Percentiles rank a stretch among this genome's conserved stretches.
phyloP scores from a whole-genome alignment of 1,140 invertebrate genomes.

The Camponotus vicinus region DNA sequence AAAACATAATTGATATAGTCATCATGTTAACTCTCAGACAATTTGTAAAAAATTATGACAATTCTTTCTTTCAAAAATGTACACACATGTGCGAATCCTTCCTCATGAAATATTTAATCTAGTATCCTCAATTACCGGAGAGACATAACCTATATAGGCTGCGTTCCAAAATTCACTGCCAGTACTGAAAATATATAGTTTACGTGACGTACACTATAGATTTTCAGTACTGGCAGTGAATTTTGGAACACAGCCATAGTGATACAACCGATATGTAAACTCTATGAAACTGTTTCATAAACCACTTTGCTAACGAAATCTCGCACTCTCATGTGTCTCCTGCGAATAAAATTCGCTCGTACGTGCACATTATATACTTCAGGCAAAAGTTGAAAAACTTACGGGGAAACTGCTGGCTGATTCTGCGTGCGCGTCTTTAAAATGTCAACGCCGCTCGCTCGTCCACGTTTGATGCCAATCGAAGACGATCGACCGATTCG shows the following conservation, averaged over 20 bases:
- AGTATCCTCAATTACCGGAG: neutral
- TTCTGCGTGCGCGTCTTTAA: neutral
- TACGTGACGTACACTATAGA: no score
- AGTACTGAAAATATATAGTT: no score
- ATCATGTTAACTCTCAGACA: neutral
- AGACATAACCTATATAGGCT: slow-evolving; percentile 27
- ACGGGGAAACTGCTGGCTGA: neutral
- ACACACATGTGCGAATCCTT: neutral
- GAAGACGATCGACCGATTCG: neutral
- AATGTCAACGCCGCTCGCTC: no score
- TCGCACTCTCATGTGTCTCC: neutral
- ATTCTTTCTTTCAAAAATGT: no score
- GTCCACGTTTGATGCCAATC: neutral
- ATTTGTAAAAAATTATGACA: no score
- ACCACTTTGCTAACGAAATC: neutral
- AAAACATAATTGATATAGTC: no score
- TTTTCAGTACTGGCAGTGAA: no score
- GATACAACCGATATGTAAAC: neutral
- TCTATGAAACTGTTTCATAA: neutral
- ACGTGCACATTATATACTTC: neutral
- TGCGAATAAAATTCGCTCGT: no score
- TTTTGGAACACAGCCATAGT: no score
- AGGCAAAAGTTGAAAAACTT: neutral
- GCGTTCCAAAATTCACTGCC: no score
- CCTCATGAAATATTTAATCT: neutral